Base-by-base conservation (phyloP, 2,888 invertebrate species). In the Diadegma fenestrale region DNA sequence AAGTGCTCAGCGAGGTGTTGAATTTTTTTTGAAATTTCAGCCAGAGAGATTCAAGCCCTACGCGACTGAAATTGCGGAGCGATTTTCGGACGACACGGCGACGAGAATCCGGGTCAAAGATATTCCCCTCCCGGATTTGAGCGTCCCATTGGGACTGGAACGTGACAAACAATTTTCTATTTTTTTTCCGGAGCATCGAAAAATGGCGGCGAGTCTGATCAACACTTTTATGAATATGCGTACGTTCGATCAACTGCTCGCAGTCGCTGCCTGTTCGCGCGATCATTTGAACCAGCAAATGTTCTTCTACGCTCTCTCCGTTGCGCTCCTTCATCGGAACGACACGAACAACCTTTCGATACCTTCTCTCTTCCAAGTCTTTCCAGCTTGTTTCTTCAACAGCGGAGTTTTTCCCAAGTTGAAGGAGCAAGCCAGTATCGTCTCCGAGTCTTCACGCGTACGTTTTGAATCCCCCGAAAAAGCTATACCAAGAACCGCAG, bases 331-430 rank as follows among this genome's bases (percentile, higher is more conserved):
- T 89, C 97, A 97, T 94, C 95, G 97, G 8, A 92, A 94, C 0
- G 97, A 97, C 91, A 97, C 97, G 2, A 96, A 96, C 90, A 95
- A 96, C 66, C 90, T 98, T 22, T 95, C 95, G 72, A 93, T 97
- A 68, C 98, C 98, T 0, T 96, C 97, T 0, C 95, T 98, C 87
- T 96, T 96, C 51, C 97, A 97, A 93, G 95, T 96, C 0, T 97
- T 98, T 93, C 98, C 98, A 0, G 96, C 97, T 91, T 97, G 97
- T 93, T 98, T 97, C 93, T 94, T 98, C 89, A 97, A 97, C 89
- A 96, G 97, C 12, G 95, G 96, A 54, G 95, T 97, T 3, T 96
- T 98, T 91, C 94, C 95, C 0, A 94, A 95, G 75, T 97, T 97
- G 0, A 95, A 97, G 17, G 97, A 97, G 91, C 96, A 96, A 92